Evolutionary conservation across 1,140 invertebrate genomes (phyloP), one percentile per base, ranked within the genome.

Genomic region (Hormaphis cornu): DNA sequence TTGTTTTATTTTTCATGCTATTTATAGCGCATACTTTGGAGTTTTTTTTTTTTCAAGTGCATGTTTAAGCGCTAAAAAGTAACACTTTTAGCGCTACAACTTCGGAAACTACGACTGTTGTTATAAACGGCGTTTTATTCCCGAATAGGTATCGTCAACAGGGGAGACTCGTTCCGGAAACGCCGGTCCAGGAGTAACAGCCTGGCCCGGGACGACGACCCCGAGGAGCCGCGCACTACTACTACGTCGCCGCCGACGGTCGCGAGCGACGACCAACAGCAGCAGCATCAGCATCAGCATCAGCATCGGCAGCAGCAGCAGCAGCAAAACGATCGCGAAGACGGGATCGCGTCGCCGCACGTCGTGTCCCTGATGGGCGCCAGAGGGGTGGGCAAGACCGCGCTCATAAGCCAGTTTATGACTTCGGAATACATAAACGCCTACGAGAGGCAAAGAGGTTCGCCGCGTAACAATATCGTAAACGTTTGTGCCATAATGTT

Each of bases 371-470:
- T 96, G 79, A 78, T 95, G 6, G 93, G 93, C 0, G 85, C 89
- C 0, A 82, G 85, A 7, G 93, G 91, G 0, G 93, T 95, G 8
- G 93, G 93, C 20, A 96, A 95, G 79, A 90, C 93, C 1, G 87
- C 92, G 16, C 83, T 97, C 1, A 86, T 92, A 73, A 89, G 89
- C 72, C 93, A 97, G 80, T 96, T 96, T 76, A 90, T 93, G 83
- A 95, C 93, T 40, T 95, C 91, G 58, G 93, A 97, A 75, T 93
- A 91, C 75, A 94, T 95, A 75, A 95, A 94, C 76, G 90, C 91
- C 20, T 93, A 94, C 75, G 92, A 95, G 72, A 82, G 74, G 20
- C 71, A 72, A 28, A 73, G 73, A 75, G 75, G 75, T 76, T 44
- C 69, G 72, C 35, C 12, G 16, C 40, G 12, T n/a, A n/a, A n/a